Conservation (phyloP, 2,113 vertebrate species). For the Barnardius zonarius region DNA sequence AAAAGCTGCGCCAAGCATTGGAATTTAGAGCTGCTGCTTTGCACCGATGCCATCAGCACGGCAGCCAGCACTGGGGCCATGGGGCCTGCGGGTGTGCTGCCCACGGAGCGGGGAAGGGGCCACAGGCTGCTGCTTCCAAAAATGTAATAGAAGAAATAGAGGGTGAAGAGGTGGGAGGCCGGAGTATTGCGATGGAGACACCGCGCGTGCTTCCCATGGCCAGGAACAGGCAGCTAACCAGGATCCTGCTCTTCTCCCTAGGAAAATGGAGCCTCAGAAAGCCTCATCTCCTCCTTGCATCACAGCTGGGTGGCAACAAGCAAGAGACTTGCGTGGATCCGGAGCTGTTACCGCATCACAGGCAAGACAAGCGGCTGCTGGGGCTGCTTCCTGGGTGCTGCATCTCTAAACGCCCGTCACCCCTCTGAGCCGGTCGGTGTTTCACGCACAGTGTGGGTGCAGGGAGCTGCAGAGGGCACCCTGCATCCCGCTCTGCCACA, state of each 20-base stretch:
- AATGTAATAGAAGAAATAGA: rapidly evolving
- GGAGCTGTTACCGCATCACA: rapidly evolving
- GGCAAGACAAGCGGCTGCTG: rapidly evolving
- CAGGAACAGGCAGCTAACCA: background rate
- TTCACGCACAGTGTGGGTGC: rapidly evolving
- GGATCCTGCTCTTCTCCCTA: background rate
- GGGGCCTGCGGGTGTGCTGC: background rate
- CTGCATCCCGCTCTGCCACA: background rate
- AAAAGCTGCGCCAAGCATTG: background rate
- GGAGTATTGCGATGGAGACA: rapidly evolving
- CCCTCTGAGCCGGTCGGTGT: background rate
- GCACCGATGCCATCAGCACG: background rate
- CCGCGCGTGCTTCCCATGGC: rapidly evolving
- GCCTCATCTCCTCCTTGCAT: background rate
- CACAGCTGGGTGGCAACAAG: rapidly evolving
- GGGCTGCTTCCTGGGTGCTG: rapidly evolving
- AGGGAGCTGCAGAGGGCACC: background rate
- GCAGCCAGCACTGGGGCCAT: rapidly evolving
- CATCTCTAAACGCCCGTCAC: background rate
- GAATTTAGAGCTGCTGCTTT: background rate
- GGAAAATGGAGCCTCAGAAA: background rate
- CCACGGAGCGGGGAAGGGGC: background rate
- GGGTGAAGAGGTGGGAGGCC: background rate
- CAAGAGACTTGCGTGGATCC: background rate
- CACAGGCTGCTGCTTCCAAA: background rate